A percentile compares a stretch with the other conserved stretches of the same genome.
Evolutionary conservation across 2,113 vertebrate genomes (phyloP).

Genomic region (Phalacrocorax carbo): DNA sequence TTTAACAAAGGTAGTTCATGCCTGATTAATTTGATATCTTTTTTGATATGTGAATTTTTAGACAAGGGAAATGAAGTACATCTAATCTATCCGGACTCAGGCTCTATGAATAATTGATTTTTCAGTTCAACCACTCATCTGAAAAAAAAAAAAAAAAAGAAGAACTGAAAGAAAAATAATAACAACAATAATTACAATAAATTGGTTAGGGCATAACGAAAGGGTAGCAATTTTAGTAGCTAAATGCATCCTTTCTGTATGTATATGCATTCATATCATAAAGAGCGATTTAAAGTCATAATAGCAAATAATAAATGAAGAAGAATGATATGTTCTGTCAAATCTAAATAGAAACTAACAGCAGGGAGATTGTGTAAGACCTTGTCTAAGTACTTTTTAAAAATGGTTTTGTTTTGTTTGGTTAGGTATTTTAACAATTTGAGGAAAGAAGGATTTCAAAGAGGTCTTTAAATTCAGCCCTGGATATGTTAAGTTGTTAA

Average conservation of each 20-base stretch:
- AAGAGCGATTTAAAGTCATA: background rate
- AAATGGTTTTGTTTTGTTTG: background rate
- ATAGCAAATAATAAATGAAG: background rate
- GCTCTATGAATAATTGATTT: background rate
- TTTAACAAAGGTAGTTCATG: background rate
- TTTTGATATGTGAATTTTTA: slow-evolving; percentile 6
- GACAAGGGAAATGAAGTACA: background rate
- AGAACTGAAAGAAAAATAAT: background rate
- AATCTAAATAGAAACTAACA: background rate
- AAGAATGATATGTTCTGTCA: background rate
- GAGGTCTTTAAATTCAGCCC: background rate
- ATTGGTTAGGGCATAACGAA: background rate
- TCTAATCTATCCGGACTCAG: background rate
- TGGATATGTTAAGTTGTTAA: background rate
- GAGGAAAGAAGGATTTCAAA: background rate
- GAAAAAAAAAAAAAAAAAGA: background rate
- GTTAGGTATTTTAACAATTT: background rate
- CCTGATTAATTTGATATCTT: slow-evolving; percentile 1
- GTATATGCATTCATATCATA: background rate
- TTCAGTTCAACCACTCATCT: background rate
- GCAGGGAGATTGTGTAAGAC: background rate
- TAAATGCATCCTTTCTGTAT: background rate
- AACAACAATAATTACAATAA: background rate
- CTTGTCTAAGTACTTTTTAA: background rate
- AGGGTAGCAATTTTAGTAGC: background rate